phyloP scores from a whole-genome alignment of 2,113 vertebrate species.

The Urocitellus parryii region DNA sequence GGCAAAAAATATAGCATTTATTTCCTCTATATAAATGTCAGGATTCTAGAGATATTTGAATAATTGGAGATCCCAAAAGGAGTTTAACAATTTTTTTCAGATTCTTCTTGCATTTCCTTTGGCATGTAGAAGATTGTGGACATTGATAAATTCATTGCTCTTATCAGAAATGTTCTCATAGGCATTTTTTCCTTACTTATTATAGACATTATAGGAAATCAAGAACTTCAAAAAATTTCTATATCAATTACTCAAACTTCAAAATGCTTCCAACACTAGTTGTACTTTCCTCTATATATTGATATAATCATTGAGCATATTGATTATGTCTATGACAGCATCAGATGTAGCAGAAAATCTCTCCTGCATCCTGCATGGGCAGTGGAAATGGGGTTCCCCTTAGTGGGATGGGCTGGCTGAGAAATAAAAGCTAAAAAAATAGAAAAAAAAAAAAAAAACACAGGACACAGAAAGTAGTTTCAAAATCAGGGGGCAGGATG shows the following conservation, averaged over 20 bases:
- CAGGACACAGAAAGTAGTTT: too few relatives aligned
- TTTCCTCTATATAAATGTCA: background rate
- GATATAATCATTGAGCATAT: background rate
- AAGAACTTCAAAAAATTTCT: background rate
- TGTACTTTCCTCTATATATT: background rate
- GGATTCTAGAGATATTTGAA: background rate
- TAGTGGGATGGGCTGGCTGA: too few relatives aligned
- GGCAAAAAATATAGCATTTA: background rate
- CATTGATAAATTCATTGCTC: background rate
- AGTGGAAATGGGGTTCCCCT: too few relatives aligned
- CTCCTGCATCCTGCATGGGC: too few relatives aligned
- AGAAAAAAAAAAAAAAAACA: too few relatives aligned
- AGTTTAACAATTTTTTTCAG: background rate
- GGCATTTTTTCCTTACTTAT: background rate
- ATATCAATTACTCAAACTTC: background rate
- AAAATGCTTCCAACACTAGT: background rate
- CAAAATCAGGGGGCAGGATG: too few relatives aligned
- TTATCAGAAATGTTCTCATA: background rate
- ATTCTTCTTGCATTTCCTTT: background rate
- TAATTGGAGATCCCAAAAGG: background rate
- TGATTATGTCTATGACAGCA: background rate
- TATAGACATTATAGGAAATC: background rate
- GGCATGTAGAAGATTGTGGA: background rate
- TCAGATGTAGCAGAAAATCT: background rate
- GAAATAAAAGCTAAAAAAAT: too few relatives aligned